phyloP scores from a whole-genome alignment of 2,113 vertebrate genomes.

The Melierax canorus region DNA sequence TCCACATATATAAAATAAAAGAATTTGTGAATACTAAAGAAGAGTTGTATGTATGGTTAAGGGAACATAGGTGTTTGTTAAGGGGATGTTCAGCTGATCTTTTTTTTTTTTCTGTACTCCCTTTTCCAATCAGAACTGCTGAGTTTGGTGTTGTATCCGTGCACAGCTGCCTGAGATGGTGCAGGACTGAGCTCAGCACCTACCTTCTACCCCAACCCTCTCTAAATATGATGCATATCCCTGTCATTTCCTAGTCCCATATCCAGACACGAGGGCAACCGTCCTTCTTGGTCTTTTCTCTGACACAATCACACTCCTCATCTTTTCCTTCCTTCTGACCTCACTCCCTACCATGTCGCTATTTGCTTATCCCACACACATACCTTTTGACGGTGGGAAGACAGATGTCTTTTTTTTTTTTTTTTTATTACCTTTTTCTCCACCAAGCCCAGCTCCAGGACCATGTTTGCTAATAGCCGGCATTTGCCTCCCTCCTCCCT shows the following conservation, averaged over 20 bases:
- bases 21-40: background rate
- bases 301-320: background rate
- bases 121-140: background rate
- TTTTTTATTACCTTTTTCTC: rapidly evolving
- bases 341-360: background rate
- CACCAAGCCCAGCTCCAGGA: background rate
- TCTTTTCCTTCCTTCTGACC: background rate
- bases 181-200: background rate
- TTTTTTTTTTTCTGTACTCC: background rate
- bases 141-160: background rate
- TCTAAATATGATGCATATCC: background rate
- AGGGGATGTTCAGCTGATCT: background rate
- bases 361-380: background rate
- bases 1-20: rapidly evolving
- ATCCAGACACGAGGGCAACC: background rate
- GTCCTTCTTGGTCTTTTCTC: background rate
- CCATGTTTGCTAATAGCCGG: background rate
- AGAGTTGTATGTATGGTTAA: background rate
- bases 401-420: background rate
- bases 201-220: rapidly evolving
- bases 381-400: background rate
- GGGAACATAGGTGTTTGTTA: rapidly evolving
- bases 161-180: background rate
- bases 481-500: background rate
- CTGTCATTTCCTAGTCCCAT: background rate